Evolutionary conservation across 2,797 vertebrate genomes (phyloP).

Genomic region (Fistularia tabacaria): DNA sequence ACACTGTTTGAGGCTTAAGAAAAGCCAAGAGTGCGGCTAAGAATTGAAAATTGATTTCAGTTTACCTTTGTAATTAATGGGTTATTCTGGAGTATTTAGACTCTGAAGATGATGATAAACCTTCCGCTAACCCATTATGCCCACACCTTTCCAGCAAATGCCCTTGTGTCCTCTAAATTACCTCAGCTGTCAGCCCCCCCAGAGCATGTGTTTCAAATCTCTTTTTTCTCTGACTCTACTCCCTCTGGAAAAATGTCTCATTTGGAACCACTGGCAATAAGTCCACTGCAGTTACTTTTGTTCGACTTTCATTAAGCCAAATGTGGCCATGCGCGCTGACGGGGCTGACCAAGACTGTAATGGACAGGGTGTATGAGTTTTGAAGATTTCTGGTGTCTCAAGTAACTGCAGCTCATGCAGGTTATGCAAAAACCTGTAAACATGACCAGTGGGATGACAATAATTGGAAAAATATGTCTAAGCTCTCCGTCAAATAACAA

Average conservation of each 20-base stretch:
- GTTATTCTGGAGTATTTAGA: too few relatives aligned
- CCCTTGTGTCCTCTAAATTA: slow-evolving; percentile 18
- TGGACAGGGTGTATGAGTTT: slow-evolving; percentile 47
- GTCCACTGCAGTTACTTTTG: slow-evolving; percentile 48
- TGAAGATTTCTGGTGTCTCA: slow-evolving; percentile 47
- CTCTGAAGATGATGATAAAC: neutral
- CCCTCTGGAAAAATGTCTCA: slow-evolving; percentile 55
- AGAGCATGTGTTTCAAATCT: slow-evolving; percentile 70
- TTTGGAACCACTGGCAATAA: slow-evolving; percentile 48
- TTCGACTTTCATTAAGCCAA: slow-evolving; percentile 22
- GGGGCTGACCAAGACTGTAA: slow-evolving; percentile 46
- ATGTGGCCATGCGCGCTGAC: too few relatives aligned
- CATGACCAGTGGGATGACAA: slow-evolving; percentile 54
- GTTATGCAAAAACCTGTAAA: slow-evolving; percentile 59
- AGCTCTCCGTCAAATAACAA: slow-evolving; percentile 12
- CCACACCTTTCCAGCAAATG: slow-evolving; percentile 26
- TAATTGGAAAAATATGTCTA: slow-evolving; percentile 50
- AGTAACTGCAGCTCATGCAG: slow-evolving; percentile 41
- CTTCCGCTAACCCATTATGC: slow-evolving; percentile 10
- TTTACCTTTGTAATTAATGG: too few relatives aligned
- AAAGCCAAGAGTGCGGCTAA: too few relatives aligned
- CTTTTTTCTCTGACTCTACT: slow-evolving; percentile 30
- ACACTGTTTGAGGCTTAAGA: too few relatives aligned
- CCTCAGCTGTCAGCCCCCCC: slow-evolving; percentile 39
- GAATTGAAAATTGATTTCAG: too few relatives aligned